Base-by-base conservation (phyloP, 2,797 vertebrate species). In the Garrulus glandarius region DNA sequence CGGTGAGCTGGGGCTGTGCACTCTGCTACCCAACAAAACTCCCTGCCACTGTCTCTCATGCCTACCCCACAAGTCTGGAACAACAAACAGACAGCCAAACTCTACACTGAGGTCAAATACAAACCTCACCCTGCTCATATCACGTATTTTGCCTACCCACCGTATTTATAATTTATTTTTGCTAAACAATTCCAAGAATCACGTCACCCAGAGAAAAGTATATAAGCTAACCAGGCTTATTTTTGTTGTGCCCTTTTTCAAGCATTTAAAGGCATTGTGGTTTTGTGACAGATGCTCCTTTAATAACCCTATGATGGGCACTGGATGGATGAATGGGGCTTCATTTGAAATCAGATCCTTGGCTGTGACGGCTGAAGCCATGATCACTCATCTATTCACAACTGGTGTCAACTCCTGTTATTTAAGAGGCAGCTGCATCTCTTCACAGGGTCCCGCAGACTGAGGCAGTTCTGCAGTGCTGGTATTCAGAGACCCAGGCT, bases 241-340 rank as follows among this genome's bases (percentile, higher is more conserved):
- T 84, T 75, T 59, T 81, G 43, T 47, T 64, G 53, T 89, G 83
- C 29, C 75, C 53, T 93, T 96, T 88, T 52, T 7, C 79, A 69
- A 82, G 82, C 84, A 61, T 59, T 86, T 82, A 65, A 84, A 96
- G 56, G 14, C 55, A 72, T 44, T 43, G 69, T 80, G 57, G 68
- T 67, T 93, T 93, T 68, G 76, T 93, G 89, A 76, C 85, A 93
- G 93, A 93, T 78, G 78, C 85, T 92, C 76, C 78, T 52, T 87
- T 89, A 92, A 94, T 43, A 91, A 87, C 82, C 55, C 79, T 46
- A 2, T 69, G 93, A 86, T 80, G 92, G 87, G 70, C 71, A 36
- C 24, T 32, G 82, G 77, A 10, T 57, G 70, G 82, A 69, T 79
- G 90, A 92, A 95, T 93, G 79, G 46, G 72, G 36, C 59, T 83